Evolutionary conservation across 1,140 invertebrate genomes (phyloP).

Genomic region (Belonocnema kinseyi): DNA sequence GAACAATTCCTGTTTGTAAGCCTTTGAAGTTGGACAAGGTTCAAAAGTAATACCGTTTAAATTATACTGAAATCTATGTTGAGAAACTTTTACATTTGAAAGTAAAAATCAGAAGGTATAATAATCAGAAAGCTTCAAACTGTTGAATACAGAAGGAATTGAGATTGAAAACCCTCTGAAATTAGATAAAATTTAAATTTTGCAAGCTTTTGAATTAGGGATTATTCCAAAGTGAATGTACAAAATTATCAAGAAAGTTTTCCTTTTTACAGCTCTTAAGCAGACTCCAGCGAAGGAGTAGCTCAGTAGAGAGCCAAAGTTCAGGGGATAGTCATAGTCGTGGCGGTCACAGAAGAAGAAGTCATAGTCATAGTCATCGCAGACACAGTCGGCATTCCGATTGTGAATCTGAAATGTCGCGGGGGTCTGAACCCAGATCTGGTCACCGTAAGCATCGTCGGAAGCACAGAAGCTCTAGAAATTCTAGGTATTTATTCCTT

Average conservation of each 20-base stretch:
- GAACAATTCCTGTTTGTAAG: too few species aligned
- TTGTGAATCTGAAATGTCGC: conserved; percentile 91
- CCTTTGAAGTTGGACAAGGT: background rate
- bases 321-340: conserved; percentile 77
- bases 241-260: background rate
- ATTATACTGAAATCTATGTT: background rate
- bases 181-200: too few species aligned
- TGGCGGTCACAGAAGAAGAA: conserved; percentile 70
- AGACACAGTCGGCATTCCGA: conserved; percentile 89
- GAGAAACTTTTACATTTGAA: background rate
- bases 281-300: conserved; percentile 75
- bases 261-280: conserved; percentile 69
- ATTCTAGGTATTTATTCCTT: conserved; percentile 64
- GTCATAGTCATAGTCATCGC: conserved; percentile 81
- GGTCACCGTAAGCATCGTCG: conserved; percentile 83
- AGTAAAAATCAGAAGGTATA: too few species aligned
- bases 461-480: conserved; percentile 76
- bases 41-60: background rate
- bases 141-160: too few species aligned
- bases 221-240: background rate
- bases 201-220: too few species aligned
- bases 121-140: too few species aligned
- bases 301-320: conserved; percentile 90
- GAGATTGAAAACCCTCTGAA: too few species aligned
- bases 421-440: conserved; percentile 84